Percentiles rank a stretch among this genome's conserved stretches.
These are phyloP conservation scores for Dynastes maya DNA, from an alignment of 2,888 invertebrate species.

Conservation along the genomic window DNA sequence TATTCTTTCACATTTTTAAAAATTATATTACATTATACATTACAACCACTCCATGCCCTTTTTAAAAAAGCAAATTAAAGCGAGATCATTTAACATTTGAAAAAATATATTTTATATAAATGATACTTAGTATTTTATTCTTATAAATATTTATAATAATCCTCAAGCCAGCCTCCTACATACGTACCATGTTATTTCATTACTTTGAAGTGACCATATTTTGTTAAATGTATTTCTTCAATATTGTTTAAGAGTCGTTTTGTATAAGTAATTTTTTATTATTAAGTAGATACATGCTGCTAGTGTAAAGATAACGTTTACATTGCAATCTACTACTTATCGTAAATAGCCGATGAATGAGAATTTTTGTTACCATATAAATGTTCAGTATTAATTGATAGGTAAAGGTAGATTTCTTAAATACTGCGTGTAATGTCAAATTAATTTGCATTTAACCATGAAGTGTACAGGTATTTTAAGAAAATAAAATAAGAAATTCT, in stretches of 20 bases:
- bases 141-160: too few species aligned
- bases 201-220: conserved; percentile 35
- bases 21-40: too few species aligned
- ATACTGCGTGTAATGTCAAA: conserved; percentile 38
- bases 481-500: conserved; percentile 12
- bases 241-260: conserved; percentile 28
- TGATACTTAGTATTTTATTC: conserved; percentile 7
- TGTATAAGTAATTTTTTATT: conserved; percentile 25
- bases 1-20: too few species aligned
- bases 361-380: conserved; percentile 43
- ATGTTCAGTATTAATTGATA: conserved; percentile 33
- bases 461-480: conserved; percentile 39
- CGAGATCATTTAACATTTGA: too few species aligned
- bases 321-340: conserved; percentile 31
- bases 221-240: conserved; percentile 19
- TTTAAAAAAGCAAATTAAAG: too few species aligned
- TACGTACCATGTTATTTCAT: conserved; percentile 5
- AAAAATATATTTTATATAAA: neutral
- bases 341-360: conserved; percentile 17
- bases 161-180: conserved; percentile 2
- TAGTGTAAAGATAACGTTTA: conserved; percentile 17
- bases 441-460: conserved; percentile 42
- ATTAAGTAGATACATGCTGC: conserved; percentile 20
- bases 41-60: too few species aligned
- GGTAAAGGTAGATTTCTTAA: conserved; percentile 37